Evolutionary conservation across 2,113 vertebrate genomes (phyloP).

Genomic region (Hyperopisus bebe): DNA sequence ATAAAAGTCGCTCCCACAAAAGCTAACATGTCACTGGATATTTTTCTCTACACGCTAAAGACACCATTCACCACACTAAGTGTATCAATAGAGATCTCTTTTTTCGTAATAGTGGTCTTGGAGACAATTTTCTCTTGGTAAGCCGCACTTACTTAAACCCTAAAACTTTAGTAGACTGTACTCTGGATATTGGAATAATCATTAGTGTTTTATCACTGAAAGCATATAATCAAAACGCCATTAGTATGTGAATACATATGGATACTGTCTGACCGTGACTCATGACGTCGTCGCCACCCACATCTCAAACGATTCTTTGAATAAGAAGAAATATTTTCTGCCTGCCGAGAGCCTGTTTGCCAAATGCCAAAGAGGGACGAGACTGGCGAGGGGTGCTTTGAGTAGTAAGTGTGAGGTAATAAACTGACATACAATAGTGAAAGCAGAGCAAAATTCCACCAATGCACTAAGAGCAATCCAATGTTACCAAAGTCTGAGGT

Average conservation of each 20-base stretch:
- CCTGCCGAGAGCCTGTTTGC: not conserved
- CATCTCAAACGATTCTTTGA: not conserved
- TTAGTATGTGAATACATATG: constrained; percentile 8
- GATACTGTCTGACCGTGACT: not conserved
- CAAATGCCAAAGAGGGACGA: too few relatives aligned
- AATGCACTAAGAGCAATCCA: not conserved
- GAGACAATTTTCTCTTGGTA: constrained; percentile 15
- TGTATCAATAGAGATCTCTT: constrained; percentile 1
- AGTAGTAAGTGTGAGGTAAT: not conserved
- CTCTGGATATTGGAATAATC: not conserved
- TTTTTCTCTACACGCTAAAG: constrained; percentile 3
- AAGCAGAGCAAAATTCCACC: not conserved
- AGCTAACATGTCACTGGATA: constrained; percentile 1
- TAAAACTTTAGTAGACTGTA: not conserved
- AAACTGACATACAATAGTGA: not conserved
- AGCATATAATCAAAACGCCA: not conserved
- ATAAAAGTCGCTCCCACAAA: not conserved
- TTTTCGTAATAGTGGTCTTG: constrained; percentile 1
- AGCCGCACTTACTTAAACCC: constrained; percentile 11
- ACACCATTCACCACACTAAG: not conserved
- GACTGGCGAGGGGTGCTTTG: not conserved
- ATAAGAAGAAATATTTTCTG: not conserved
- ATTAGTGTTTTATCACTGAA: constrained; percentile 13
- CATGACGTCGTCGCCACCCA: not conserved
- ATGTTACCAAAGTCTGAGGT: not conserved